Percentiles rank a stretch among this genome's conserved stretches.
Evolutionary conservation across 2,888 invertebrate genomes (phyloP).

Genomic region (Tenthredo notha): DNA sequence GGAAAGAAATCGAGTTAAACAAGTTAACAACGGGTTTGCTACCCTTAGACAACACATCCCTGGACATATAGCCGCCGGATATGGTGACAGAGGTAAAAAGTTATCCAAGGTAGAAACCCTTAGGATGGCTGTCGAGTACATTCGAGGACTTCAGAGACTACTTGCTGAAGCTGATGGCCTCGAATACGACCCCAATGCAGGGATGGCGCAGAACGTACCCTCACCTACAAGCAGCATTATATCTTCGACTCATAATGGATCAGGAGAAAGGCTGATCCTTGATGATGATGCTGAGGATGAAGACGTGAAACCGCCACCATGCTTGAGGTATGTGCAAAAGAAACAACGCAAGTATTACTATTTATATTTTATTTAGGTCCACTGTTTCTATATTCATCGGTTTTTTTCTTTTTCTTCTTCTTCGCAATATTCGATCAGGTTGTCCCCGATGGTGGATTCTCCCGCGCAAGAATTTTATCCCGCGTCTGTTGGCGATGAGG

Average conservation of each 20-base stretch:
- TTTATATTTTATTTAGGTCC: background rate
- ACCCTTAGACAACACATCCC: slow-evolving; percentile 93
- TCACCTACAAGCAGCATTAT: slow-evolving; percentile 75
- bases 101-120: slow-evolving; percentile 93
- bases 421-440: slow-evolving; percentile 63
- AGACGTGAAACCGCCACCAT: slow-evolving; percentile 68
- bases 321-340: slow-evolving; percentile 30
- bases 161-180: slow-evolving; percentile 84
- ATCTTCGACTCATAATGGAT: slow-evolving; percentile 75
- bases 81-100: slow-evolving; percentile 86
- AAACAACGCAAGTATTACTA: slow-evolving; percentile 54
- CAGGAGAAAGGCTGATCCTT: slow-evolving; percentile 77
- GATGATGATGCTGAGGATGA: slow-evolving; percentile 80
- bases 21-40: slow-evolving; percentile 95
- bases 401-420: slow-evolving; percentile 31
- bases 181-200: slow-evolving; percentile 77
- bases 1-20: slow-evolving; percentile 95
- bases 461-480: slow-evolving; percentile 69
- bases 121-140: slow-evolving; percentile 94
- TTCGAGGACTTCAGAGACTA: slow-evolving; percentile 88
- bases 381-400: background rate
- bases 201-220: slow-evolving; percentile 79
- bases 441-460: slow-evolving; percentile 70
- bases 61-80: slow-evolving; percentile 87
- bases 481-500: slow-evolving; percentile 73